phyloP scores from a whole-genome alignment of 1,140 invertebrate species.

The Macrostomum lignano region DNA sequence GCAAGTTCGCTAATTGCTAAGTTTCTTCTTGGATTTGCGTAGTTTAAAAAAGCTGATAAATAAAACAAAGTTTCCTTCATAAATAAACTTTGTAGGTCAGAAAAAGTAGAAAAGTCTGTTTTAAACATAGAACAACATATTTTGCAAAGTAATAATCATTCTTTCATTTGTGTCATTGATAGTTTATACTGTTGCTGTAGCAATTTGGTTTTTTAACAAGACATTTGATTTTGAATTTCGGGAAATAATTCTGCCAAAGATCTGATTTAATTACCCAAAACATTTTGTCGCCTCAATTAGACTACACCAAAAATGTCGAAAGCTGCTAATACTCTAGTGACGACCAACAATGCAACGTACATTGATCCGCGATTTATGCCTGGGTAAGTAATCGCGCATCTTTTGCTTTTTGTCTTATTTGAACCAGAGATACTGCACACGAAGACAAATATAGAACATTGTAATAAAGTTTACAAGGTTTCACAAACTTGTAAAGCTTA shows the following conservation, averaged over 20 bases:
- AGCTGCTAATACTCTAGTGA: slow-evolving; percentile 8
- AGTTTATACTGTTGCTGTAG: not conserved
- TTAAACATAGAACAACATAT: no score
- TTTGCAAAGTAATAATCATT: not conserved
- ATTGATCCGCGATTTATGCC: slow-evolving; percentile 26
- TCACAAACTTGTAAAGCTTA: no score
- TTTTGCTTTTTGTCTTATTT: not conserved
- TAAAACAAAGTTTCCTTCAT: no score
- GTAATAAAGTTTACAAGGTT: no score
- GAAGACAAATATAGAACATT: no score
- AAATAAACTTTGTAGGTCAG: no score
- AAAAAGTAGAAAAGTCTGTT: no score
- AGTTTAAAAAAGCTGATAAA: no score
- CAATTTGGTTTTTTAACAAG: not conserved
- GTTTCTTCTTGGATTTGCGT: no score
- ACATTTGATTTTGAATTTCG: not conserved
- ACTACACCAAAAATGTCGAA: slow-evolving; percentile 1
- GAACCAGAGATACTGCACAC: no score
- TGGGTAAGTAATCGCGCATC: slow-evolving; percentile 15
- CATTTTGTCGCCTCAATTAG: no score
- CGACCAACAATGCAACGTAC: slow-evolving; percentile 27
- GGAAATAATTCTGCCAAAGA: not conserved
- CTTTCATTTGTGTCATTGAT: not conserved
- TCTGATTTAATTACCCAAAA: not conserved
- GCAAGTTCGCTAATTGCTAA: no score